Percentiles rank a stretch among this genome's conserved stretches.
Conservation (phyloP, 2,797 vertebrate genomes). For the Schizopygopsis malacanthus region DNA sequence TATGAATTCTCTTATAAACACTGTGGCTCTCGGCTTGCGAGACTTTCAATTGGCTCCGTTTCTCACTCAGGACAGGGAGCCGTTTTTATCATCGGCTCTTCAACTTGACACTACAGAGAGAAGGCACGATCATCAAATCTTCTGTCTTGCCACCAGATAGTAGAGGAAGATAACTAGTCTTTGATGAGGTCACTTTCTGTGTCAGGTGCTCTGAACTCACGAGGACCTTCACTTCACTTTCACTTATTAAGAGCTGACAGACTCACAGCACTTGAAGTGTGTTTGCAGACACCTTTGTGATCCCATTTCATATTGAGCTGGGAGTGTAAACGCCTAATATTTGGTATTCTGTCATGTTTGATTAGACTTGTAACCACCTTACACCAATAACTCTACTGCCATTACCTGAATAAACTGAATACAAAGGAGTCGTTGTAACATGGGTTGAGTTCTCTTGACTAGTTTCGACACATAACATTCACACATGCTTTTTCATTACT, state of each 20-base stretch:
- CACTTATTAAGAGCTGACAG: constrained; percentile 63
- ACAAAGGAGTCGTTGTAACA: neutral
- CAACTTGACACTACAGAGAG: constrained; percentile 43
- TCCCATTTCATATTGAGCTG: constrained; percentile 25
- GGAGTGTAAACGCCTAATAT: constrained; percentile 17
- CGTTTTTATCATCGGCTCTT: constrained; percentile 55
- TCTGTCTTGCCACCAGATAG: constrained; percentile 56
- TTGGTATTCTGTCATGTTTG: constrained; percentile 32
- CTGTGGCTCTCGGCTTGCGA: neutral
- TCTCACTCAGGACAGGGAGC: constrained; percentile 40
- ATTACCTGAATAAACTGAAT: neutral
- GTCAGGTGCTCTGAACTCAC: constrained; percentile 61
- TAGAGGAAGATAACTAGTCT: constrained; percentile 51
- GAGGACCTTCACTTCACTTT: constrained; percentile 54
- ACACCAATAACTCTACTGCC: neutral
- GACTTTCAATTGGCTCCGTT: constrained; percentile 39
- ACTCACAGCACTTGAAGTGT: constrained; percentile 71
- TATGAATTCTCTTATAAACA: constrained; percentile 18
- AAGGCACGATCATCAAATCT: constrained; percentile 52
- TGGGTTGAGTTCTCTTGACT: neutral
- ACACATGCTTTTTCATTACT: neutral
- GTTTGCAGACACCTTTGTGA: constrained; percentile 60
- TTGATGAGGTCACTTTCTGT: constrained; percentile 59
- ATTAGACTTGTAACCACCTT: constrained; percentile 30
- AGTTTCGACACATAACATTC: neutral